phyloP scores from a whole-genome alignment of 2,797 vertebrate genomes.

The Streptopelia turtur region DNA sequence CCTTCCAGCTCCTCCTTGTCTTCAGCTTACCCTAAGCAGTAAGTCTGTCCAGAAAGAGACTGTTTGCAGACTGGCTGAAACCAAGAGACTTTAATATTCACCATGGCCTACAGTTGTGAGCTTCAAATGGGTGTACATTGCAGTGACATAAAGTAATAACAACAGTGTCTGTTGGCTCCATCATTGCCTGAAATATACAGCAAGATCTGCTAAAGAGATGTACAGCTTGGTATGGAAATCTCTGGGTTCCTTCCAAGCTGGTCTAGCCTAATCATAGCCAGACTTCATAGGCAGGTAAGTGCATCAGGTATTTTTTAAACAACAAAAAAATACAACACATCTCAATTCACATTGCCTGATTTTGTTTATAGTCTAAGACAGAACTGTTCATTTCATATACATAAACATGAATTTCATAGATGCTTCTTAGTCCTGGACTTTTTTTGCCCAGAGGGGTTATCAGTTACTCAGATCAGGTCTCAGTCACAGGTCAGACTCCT shows the following conservation, averaged over 20 bases:
- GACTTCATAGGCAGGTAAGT: background rate
- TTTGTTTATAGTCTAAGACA: constrained; percentile 38
- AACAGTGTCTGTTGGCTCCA: background rate
- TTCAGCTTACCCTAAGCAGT: background rate
- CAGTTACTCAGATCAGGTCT: background rate
- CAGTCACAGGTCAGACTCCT: background rate
- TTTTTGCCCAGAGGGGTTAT: background rate
- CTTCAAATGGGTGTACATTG: background rate
- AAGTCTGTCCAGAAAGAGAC: background rate
- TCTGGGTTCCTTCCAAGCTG: background rate
- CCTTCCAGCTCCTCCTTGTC: background rate
- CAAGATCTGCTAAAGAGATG: background rate
- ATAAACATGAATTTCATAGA: background rate
- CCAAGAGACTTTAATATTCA: background rate
- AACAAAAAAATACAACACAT: background rate
- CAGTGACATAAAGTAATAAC: background rate
- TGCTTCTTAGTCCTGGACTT: background rate
- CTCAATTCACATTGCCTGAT: constrained; percentile 15
- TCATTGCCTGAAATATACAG: background rate
- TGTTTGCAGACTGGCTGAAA: background rate
- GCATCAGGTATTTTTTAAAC: constrained; percentile 15
- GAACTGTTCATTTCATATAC: background rate
- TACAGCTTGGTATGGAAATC: background rate
- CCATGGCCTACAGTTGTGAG: background rate
- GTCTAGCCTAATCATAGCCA: constrained; percentile 6